phyloP scores from a whole-genome alignment of 2,888 invertebrate species.

The Ariolimax columbianus region DNA sequence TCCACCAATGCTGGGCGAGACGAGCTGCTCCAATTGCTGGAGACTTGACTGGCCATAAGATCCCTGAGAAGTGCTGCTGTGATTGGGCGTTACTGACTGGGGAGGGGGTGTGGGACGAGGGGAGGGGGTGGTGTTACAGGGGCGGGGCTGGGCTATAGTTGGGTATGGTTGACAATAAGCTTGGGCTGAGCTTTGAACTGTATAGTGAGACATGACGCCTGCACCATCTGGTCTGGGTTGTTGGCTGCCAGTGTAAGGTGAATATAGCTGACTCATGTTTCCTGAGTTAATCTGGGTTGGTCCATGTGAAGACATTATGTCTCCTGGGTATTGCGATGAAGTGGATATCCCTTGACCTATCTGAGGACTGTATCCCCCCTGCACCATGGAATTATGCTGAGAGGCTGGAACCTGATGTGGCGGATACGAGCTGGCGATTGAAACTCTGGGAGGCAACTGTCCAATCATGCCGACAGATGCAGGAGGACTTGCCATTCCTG shows the following conservation, averaged over 20 bases:
- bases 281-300: constrained; percentile 32
- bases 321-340: constrained; percentile 33
- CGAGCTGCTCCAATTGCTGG: constrained; percentile 66
- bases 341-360: constrained; percentile 38
- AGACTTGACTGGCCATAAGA: constrained; percentile 61
- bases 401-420: constrained; percentile 27
- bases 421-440: neutral
- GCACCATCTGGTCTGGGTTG: constrained; percentile 49
- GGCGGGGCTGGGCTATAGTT: constrained; percentile 55
- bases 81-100: constrained; percentile 57
- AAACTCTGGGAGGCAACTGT: constrained; percentile 21
- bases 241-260: constrained; percentile 49
- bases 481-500: constrained; percentile 49
- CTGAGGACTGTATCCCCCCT: constrained; percentile 18
- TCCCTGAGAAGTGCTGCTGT: constrained; percentile 64
- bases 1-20: constrained; percentile 60
- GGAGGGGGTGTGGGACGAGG: constrained; percentile 67
- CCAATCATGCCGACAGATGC: constrained; percentile 35
- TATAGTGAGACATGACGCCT: constrained; percentile 60
- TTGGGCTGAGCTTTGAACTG: constrained; percentile 65
- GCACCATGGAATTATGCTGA: constrained; percentile 46
- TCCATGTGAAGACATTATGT: constrained; percentile 44
- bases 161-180: constrained; percentile 54
- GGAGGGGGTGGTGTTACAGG: constrained; percentile 62
- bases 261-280: constrained; percentile 39